phyloP scores from a whole-genome alignment of 2,888 invertebrate genomes.

The Drosophila koepferae region DNA sequence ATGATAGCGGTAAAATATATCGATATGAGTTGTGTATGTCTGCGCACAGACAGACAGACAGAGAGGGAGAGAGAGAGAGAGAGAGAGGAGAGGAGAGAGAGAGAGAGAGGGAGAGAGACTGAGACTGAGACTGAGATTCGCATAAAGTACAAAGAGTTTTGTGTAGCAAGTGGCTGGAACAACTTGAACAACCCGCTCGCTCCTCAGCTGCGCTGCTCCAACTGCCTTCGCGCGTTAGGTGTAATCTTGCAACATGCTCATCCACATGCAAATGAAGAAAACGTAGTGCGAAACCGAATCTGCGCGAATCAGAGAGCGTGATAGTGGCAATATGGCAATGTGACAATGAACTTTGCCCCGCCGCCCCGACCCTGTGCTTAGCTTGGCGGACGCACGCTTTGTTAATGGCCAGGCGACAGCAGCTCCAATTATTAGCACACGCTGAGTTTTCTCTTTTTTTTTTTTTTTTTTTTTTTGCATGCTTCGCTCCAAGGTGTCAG shows the following conservation, averaged over 20 bases:
- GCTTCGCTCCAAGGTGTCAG: constrained; percentile 35
- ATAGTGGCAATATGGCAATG: constrained; percentile 24
- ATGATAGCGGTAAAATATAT: constrained; percentile 22
- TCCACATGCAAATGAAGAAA: constrained; percentile 21
- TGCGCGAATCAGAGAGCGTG: neutral
- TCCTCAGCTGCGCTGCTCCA: neutral
- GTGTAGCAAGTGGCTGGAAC: constrained; percentile 21
- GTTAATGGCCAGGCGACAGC: constrained; percentile 37
- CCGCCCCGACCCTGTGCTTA: constrained; percentile 13
- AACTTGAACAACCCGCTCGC: neutral
- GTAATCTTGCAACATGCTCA: constrained; percentile 44
- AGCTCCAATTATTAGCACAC: constrained; percentile 52
- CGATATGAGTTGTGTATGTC: constrained; percentile 18
- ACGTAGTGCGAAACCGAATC: constrained; percentile 38
- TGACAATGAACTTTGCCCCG: constrained; percentile 62
- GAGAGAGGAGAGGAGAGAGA: no score
- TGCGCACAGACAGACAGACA: neutral
- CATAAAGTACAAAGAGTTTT: constrained; percentile 29
- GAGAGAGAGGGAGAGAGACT: neutral
- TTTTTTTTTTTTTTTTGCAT: constrained; percentile 14
- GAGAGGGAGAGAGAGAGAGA: no score
- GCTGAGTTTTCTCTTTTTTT: constrained; percentile 49
- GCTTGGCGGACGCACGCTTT: constrained; percentile 37
- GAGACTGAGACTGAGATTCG: neutral
- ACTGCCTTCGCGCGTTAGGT: neutral